Conservation (phyloP, 2,888 invertebrate genomes). For the Hypsopygia costalis region DNA sequence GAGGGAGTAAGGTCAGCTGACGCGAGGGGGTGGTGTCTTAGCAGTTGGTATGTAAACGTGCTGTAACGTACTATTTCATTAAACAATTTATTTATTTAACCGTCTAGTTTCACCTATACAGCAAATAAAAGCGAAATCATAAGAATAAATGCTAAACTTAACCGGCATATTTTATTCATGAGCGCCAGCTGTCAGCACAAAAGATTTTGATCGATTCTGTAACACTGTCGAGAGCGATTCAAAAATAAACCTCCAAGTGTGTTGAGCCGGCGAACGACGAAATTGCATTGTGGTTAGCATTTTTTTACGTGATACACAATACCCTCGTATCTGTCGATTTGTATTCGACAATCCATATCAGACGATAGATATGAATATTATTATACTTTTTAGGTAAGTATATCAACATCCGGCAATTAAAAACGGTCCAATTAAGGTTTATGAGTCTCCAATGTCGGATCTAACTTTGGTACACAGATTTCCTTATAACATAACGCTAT, state of each 20-base stretch:
- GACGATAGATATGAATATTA: neutral
- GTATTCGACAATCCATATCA: conserved; percentile 7
- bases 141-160: too few relatives aligned
- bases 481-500: conserved; percentile 23
- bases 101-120: too few relatives aligned
- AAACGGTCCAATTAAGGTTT: conserved; percentile 16
- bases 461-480: conserved; percentile 14
- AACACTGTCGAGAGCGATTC: conserved; percentile 3
- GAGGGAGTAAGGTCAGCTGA: too few relatives aligned
- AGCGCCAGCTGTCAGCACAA: too few relatives aligned
- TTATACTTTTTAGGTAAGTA: neutral
- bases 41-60: too few relatives aligned
- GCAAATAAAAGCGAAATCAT: too few relatives aligned
- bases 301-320: neutral
- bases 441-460: conserved; percentile 16
- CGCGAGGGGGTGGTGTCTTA: too few relatives aligned
- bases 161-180: too few relatives aligned
- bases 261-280: conserved; percentile 7
- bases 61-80: too few relatives aligned
- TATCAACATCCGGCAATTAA: conserved; percentile 1
- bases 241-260: conserved; percentile 3
- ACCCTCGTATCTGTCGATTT: conserved; percentile 1
- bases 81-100: too few relatives aligned
- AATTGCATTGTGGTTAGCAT: conserved; percentile 11
- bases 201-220: too few relatives aligned